Base-by-base conservation (phyloP, 2,888 invertebrate species). In the Ornithoptera alexandrae region DNA sequence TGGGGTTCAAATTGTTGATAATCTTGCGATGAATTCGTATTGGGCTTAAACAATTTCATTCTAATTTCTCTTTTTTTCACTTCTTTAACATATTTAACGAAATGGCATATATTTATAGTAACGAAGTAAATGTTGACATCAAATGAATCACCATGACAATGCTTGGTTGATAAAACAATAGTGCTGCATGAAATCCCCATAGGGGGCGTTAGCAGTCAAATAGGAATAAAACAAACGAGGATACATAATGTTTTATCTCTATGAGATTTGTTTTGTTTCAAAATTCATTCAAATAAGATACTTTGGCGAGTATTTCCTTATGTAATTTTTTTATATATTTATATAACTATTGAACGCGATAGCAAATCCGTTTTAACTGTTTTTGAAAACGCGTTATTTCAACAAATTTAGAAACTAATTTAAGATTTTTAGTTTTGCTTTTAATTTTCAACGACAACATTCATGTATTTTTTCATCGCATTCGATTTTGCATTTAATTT, bases 121-220 rank as follows among this genome's bases (percentile, higher is more conserved):
- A 68, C 70, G 65, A 67, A 71, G 67, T 68, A 72, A 75, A 75
- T 78, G 78, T 79, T 79, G 75, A 76, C 77, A 77, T 76, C 69
- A 79, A 84, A 75, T 86, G 85, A 88, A 88, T 89, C 87, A 89
- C 88, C 88, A 87, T 90, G 89, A 90, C 90, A 89, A 87, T 88
- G 84, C 81, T 78, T 76, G 83, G 78, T 80, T 83, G 79, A 80
- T 83, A 84, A 76, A 82, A 85, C 87, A 88, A 85, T 82, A 80
- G 78, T 76, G 74, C 78, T 80, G 77, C 78, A 74, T 67, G 68
- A 72, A 74, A 75, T 76, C 74, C 77, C 81, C 82, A 84, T 79
- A 89, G 89, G 87, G 86, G 90, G 88, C 88, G 89, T 78, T 85
- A 84, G 80, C 81, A 73, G 81, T 69, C 69, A 69, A 67, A 61